Evolutionary conservation across 2,797 vertebrate genomes (phyloP), one percentile per base, ranked within the genome.

Genomic region (Acanthurus leucopareius): DNA sequence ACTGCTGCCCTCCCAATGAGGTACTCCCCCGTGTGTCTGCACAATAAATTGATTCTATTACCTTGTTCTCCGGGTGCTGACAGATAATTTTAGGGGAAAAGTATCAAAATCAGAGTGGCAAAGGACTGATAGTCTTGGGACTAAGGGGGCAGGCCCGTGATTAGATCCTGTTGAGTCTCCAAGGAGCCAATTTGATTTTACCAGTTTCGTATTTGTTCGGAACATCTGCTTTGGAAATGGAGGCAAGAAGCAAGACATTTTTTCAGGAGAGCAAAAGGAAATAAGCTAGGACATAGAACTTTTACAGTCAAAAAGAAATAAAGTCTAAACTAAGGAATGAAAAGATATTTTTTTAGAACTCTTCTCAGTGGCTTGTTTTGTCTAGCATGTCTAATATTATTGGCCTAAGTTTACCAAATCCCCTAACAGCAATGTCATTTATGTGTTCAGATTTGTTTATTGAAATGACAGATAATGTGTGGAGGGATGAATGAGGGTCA

Each of bases 21-120:
- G 83, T 85, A 85, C 78, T 70, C 84, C 68, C 74, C 70, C 15
- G 59, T 87, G 84, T 78, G 73, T 77, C 86, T 75, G 82, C 70
- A 81, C 84, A 79, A 85, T 91, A 86, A 90, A 93, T 89, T 75
- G 84, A 89, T 92, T 91, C 75, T 61, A 79, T 88, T 86, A 79
- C 82, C 48, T 73, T 82, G 86, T 83, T 80, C 85, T 86, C 75
- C 58, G 75, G 84, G 71, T 89, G 73, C 86, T 89, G 84, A 90
- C 86, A 75, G 82, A 82, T 59, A 59, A 64, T 90, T 91, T 91
- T 69, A 78, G 64, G 69, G 68, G 64, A 8, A 86, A 82, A 69
- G 69, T 83, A 73, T 84, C 73, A 82, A 79, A 87, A 79, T 85
- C 70, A n/a, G 53, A 73, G 65, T 17, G 58, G 62, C 78, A 75